Evolutionary conservation across 2,113 vertebrate genomes (phyloP).

Genomic region (Microcebus ravelobensis): DNA sequence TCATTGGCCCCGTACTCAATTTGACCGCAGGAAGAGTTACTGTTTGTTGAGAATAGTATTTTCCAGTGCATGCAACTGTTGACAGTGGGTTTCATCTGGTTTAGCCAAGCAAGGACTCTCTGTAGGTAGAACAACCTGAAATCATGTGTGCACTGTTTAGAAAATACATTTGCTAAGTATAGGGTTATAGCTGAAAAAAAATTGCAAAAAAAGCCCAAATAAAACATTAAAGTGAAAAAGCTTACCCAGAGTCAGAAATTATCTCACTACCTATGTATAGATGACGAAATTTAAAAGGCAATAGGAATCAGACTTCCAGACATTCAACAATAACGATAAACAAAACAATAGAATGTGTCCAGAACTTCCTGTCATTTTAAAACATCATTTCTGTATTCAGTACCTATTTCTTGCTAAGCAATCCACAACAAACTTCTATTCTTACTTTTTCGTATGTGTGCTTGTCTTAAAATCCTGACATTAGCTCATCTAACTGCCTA

Average conservation of each 20-base stretch:
- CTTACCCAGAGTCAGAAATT: neutral
- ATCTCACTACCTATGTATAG: rapidly evolving
- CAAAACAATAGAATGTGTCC: neutral
- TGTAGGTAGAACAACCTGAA: no score
- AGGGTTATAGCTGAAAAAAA: neutral
- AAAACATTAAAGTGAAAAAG: neutral
- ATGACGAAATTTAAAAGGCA: neutral
- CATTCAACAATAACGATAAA: neutral
- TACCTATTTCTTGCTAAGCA: rapidly evolving
- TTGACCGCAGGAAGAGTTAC: neutral
- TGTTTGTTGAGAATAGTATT: rapidly evolving
- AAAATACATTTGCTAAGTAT: neutral
- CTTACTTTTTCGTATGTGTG: neutral
- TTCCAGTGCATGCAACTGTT: rapidly evolving
- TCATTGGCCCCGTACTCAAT: neutral
- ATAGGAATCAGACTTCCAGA: neutral
- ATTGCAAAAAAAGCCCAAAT: no score
- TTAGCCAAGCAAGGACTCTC: neutral
- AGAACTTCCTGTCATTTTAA: neutral
- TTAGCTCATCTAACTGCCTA: neutral
- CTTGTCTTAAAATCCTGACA: neutral
- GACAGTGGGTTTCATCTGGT: rapidly evolving
- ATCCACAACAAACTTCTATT: rapidly evolving
- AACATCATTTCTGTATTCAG: neutral
- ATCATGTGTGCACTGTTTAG: rapidly evolving